phyloP scores from a whole-genome alignment of 2,888 invertebrate genomes.

The Cephus spinipes region DNA sequence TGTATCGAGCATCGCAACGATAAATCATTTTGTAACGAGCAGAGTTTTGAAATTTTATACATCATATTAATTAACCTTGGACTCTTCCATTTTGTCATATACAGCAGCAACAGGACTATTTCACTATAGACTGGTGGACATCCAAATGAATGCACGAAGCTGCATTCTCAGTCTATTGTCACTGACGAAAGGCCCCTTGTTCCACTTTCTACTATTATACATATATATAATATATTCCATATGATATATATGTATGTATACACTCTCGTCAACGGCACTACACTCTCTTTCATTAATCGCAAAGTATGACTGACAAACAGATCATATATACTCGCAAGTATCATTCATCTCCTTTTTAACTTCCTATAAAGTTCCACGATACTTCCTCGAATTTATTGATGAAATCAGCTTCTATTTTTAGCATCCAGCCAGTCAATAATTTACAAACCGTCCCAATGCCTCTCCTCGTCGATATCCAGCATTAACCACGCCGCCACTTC shows the following conservation, averaged over 20 bases:
- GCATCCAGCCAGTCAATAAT: not conserved
- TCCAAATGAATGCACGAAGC: conserved; percentile 45
- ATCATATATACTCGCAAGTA: not conserved
- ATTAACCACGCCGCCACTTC: not conserved
- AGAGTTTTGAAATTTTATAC: not conserved
- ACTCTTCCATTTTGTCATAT: not conserved
- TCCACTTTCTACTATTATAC: conserved; percentile 28
- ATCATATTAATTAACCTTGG: not conserved
- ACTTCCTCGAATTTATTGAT: not conserved
- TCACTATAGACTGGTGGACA: not conserved
- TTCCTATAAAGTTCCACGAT: not conserved
- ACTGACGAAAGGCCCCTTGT: conserved; percentile 31
- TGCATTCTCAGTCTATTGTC: conserved; percentile 34
- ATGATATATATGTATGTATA: conserved; percentile 10
- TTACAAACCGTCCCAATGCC: not conserved
- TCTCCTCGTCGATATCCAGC: not conserved
- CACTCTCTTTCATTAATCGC: conserved; percentile 22
- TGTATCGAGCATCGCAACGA: not conserved
- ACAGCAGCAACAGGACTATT: not conserved
- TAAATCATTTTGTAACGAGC: not conserved
- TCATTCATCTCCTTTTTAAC: not conserved
- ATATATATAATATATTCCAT: conserved; percentile 7
- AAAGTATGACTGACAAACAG: not conserved
- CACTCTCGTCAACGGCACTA: conserved; percentile 18
- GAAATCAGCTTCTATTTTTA: conserved; percentile 8